These are phyloP conservation scores for Borostomias antarcticus DNA, from an alignment of 2,797 vertebrate genomes.

Conservation along the genomic window DNA sequence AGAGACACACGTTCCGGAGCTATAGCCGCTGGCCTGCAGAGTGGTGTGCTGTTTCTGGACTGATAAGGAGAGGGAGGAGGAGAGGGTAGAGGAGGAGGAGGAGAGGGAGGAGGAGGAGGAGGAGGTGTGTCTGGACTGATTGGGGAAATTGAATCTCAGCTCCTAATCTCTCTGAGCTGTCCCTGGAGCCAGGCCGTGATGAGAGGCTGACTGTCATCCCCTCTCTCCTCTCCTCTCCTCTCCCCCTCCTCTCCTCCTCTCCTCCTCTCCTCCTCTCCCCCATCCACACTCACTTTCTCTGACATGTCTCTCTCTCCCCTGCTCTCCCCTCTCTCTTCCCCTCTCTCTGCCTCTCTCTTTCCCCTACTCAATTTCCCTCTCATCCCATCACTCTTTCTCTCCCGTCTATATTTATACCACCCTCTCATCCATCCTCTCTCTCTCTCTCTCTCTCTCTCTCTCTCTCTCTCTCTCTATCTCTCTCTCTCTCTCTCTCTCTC, in stretches of 20 bases:
- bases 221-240: conserved; percentile 36
- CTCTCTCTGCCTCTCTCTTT: neutral
- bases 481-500: no score
- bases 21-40: no score
- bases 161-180: conserved; percentile 61
- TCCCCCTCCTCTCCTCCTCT: conserved; percentile 2
- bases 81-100: no score
- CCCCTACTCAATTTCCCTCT: no score
- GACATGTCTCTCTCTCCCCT: neutral
- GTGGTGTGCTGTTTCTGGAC: no score
- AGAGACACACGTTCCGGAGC: conserved; percentile 65
- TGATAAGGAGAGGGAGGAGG: no score
- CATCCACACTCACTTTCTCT: neutral
- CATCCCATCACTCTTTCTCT: no score
- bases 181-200: conserved; percentile 46
- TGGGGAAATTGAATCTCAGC: conserved; percentile 60
- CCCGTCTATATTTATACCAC: no score
- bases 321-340: neutral
- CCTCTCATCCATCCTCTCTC: no score
- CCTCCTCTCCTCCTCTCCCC: neutral
- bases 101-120: no score
- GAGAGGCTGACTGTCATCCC: conserved; percentile 25
- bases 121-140: conserved; percentile 60
- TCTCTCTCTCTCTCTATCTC: no score
- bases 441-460: no score